These are phyloP conservation scores for Boloria euphrosyne DNA, from an alignment of 2,888 invertebrate species.

Conservation along the genomic window DNA sequence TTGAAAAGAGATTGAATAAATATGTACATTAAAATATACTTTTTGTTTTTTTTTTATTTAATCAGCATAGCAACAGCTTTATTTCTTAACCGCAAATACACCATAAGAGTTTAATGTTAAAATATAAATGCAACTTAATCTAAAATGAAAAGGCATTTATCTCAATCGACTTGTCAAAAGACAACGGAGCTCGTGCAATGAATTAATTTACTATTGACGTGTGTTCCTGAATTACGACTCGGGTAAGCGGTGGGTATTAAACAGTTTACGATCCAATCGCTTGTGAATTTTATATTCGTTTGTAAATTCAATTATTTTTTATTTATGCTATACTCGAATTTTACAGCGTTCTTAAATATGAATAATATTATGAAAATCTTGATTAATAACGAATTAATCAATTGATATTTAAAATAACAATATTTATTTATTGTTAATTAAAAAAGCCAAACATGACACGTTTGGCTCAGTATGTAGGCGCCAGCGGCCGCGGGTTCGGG, in stretches of 20 bases:
- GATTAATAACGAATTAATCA: no score
- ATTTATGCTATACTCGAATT: no score
- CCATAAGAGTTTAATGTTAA: background rate
- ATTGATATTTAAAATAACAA: no score
- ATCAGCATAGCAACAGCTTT: background rate
- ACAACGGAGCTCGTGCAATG: slow-evolving; percentile 27
- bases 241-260: slow-evolving; percentile 19
- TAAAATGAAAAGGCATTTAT: slow-evolving; percentile 9
- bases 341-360: no score
- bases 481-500: no score
- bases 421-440: no score
- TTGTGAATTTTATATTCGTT: slow-evolving; percentile 11
- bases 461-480: no score
- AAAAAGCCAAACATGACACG: no score
- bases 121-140: background rate
- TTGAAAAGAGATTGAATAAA: no score
- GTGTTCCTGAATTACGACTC: slow-evolving; percentile 18
- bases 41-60: no score
- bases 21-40: no score
- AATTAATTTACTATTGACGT: slow-evolving; percentile 31
- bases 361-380: no score
- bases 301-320: background rate
- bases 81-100: background rate
- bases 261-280: slow-evolving; percentile 16
- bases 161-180: slow-evolving; percentile 16